phyloP scores from a whole-genome alignment of 2,888 invertebrate species.

The Oscheius sp. region DNA sequence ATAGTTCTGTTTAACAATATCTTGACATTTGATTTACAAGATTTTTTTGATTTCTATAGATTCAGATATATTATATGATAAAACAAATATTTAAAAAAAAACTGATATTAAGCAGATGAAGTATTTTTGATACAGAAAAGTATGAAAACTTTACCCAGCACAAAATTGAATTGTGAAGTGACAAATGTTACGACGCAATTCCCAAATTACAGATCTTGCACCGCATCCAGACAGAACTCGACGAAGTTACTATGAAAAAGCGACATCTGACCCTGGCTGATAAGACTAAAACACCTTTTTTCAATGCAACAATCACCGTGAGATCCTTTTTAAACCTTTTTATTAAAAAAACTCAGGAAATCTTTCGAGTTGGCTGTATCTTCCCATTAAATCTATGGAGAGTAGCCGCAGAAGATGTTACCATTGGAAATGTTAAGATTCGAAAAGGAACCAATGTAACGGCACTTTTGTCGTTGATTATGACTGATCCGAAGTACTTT shows the following conservation, averaged over 20 bases:
- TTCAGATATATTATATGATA: too few species aligned
- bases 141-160: neutral
- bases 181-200: neutral
- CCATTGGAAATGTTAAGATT: slow-evolving; percentile 33
- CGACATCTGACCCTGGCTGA: neutral
- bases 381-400: slow-evolving; percentile 12
- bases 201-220: neutral
- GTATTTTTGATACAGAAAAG: neutral
- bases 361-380: slow-evolving; percentile 3
- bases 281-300: slow-evolving; percentile 9
- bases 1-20: too few species aligned
- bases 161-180: neutral
- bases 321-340: neutral
- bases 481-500: slow-evolving; percentile 36
- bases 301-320: slow-evolving; percentile 15
- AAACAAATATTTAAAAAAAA: too few species aligned
- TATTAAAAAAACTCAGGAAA: slow-evolving; percentile 10
- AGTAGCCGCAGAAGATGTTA: slow-evolving; percentile 28
- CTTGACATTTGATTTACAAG: too few species aligned
- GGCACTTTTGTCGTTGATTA: slow-evolving; percentile 37
- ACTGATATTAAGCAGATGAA: too few species aligned
- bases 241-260: neutral
- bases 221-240: neutral
- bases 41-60: too few species aligned
- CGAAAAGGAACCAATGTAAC: slow-evolving; percentile 35